Percentiles rank a stretch among this genome's conserved stretches.
Conservation (phyloP, 2,797 vertebrate genomes). For the Periparus ater region DNA sequence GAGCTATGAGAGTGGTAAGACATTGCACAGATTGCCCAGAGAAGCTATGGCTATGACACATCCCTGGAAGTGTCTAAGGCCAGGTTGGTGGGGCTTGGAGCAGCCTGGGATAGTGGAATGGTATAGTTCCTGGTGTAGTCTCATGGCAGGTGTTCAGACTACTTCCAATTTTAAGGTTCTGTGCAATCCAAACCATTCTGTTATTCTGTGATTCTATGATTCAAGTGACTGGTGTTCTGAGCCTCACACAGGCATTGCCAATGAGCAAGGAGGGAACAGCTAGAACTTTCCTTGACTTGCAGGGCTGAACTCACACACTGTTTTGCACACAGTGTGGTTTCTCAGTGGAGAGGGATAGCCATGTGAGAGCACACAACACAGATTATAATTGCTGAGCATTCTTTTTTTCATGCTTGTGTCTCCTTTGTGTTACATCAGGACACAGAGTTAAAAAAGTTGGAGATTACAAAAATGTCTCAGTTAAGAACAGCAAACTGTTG, state of each 20-base stretch:
- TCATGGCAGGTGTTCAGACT: not conserved
- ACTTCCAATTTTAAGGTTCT: not conserved
- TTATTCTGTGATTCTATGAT: not conserved
- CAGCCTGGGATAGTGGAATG: not conserved
- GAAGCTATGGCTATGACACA: not conserved
- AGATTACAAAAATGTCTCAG: rapidly evolving
- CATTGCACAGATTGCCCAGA: not conserved
- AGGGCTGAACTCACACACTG: not conserved
- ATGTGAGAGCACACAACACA: not conserved
- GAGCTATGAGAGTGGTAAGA: not conserved
- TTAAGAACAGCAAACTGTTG: rapidly evolving
- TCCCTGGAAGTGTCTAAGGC: not conserved
- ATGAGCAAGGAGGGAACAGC: rapidly evolving
- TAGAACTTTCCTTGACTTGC: not conserved
- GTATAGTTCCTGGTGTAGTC: too few species aligned
- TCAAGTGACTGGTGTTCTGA: not conserved
- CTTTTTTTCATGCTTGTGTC: too few species aligned
- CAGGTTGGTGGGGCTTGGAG: not conserved
- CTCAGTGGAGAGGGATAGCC: not conserved
- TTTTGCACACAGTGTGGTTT: rapidly evolving
- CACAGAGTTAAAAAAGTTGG: not conserved
- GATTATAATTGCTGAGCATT: not conserved
- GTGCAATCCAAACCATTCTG: not conserved
- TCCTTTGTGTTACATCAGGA: not conserved
- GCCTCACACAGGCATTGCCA: not conserved